These are phyloP conservation scores for Macroglossus sobrinus DNA, from an alignment of 2,113 vertebrate species.

Conservation along the genomic window DNA sequence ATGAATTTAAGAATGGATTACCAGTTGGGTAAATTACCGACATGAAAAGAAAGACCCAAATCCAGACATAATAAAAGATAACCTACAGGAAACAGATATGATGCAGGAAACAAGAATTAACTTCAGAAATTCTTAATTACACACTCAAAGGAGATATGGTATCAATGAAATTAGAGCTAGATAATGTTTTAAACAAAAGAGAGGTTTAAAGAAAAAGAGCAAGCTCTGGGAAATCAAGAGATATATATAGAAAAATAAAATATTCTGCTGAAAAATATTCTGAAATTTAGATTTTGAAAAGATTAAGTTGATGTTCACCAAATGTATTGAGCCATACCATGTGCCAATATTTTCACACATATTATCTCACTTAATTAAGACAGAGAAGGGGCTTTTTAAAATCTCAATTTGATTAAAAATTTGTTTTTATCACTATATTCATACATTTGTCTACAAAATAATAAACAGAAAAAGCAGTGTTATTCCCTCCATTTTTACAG, in stretches of 20 bases:
- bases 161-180: neutral
- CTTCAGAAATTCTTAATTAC: neutral
- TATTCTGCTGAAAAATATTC: neutral
- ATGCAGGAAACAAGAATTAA: neutral
- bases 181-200: neutral
- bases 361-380: neutral
- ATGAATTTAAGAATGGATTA: neutral
- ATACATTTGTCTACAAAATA: neutral
- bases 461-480: constrained; percentile 24
- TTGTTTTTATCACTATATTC: neutral
- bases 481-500: neutral
- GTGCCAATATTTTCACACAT: neutral
- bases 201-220: neutral
- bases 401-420: neutral
- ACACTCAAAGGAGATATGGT: neutral
- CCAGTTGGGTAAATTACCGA: neutral
- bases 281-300: neutral
- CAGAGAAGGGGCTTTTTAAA: neutral
- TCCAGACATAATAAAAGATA: neutral
- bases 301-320: neutral
- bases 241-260: neutral
- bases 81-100: neutral
- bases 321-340: neutral
- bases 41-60: neutral
- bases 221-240: neutral